Conservation (phyloP, 2,888 invertebrate genomes). For the Ormia ochracea region DNA sequence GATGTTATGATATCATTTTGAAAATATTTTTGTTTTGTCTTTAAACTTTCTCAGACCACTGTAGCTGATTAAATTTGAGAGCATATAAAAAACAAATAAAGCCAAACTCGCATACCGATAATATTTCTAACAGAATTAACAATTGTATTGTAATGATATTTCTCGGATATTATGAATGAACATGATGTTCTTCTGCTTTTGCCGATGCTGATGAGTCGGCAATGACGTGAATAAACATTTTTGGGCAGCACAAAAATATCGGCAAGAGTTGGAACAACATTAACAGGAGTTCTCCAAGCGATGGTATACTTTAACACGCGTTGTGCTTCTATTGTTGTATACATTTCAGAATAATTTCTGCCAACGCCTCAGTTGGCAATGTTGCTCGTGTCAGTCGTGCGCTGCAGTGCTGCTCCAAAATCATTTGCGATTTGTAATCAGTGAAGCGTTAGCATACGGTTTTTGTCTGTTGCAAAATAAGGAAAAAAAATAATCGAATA, state of each 20-base stretch:
- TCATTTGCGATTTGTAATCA: slow-evolving; percentile 62
- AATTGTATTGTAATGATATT: slow-evolving; percentile 42
- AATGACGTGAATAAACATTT: slow-evolving; percentile 19
- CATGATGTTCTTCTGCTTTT: background rate
- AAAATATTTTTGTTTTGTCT: background rate
- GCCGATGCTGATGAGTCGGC: background rate
- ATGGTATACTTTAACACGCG: too few species aligned
- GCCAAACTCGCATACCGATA: slow-evolving; percentile 25
- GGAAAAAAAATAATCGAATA: background rate
- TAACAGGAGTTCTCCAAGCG: slow-evolving; percentile 8
- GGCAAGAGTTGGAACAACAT: slow-evolving; percentile 26
- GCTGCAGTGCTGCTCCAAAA: slow-evolving; percentile 44
- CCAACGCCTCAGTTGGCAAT: background rate
- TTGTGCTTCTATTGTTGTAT: slow-evolving; percentile 1
- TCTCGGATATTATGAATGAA: slow-evolving; percentile 3
- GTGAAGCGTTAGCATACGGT: slow-evolving; percentile 61
- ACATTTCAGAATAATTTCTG: background rate
- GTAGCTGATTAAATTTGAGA: slow-evolving; percentile 15
- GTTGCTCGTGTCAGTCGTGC: background rate
- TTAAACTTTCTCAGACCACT: background rate
- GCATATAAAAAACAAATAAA: slow-evolving; percentile 6
- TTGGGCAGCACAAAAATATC: slow-evolving; percentile 1
- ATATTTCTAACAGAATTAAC: slow-evolving; percentile 54
- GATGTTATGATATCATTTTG: too few species aligned
- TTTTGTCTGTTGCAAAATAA: slow-evolving; percentile 62